Percentiles rank a stretch among this genome's conserved stretches.
Conservation (phyloP, 2,113 vertebrate genomes). For the Xiphophorus hellerii region DNA sequence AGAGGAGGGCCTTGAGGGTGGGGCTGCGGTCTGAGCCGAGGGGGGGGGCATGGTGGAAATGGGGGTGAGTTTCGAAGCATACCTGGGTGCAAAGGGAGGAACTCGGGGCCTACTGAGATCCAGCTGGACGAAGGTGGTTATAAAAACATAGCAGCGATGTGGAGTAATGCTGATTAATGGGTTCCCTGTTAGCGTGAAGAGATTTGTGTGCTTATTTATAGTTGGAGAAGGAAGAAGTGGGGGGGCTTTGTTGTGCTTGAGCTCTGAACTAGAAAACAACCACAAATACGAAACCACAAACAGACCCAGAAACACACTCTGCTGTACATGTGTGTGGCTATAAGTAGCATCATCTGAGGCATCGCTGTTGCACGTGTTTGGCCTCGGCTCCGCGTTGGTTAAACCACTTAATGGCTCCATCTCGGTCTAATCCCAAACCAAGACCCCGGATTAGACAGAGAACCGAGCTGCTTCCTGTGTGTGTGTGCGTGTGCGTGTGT, state of each 20-base stretch:
- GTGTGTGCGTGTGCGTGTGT: neutral
- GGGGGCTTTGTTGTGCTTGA: neutral
- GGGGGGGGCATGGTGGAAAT: constrained; percentile 53
- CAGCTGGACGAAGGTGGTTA: neutral
- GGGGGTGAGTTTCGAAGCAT: constrained; percentile 48
- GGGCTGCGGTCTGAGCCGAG: constrained; percentile 66
- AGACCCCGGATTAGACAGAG: constrained; percentile 71
- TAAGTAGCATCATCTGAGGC: constrained; percentile 65
- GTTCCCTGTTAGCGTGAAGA: neutral
- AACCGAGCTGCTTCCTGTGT: constrained; percentile 43
- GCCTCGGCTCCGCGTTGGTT: constrained; percentile 64
- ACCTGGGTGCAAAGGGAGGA: neutral
- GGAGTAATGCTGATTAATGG: neutral
- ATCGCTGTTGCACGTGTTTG: constrained; percentile 58
- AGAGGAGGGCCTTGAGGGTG: constrained; percentile 74
- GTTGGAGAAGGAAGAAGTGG: neutral
- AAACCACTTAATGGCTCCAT: constrained; percentile 76
- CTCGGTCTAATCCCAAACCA: constrained; percentile 73
- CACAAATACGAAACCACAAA: constrained; percentile 52
- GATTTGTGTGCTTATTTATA: neutral
- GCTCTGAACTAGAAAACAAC: constrained; percentile 43
- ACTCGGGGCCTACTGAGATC: neutral
- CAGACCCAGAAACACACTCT: constrained; percentile 27
- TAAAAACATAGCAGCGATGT: neutral
- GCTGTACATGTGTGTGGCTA: constrained; percentile 25